A percentile compares a stretch with the other conserved stretches of the same genome.
phyloP scores from a whole-genome alignment of 64 coral and sea anemone species.

The Stichodactyla mertensii region DNA sequence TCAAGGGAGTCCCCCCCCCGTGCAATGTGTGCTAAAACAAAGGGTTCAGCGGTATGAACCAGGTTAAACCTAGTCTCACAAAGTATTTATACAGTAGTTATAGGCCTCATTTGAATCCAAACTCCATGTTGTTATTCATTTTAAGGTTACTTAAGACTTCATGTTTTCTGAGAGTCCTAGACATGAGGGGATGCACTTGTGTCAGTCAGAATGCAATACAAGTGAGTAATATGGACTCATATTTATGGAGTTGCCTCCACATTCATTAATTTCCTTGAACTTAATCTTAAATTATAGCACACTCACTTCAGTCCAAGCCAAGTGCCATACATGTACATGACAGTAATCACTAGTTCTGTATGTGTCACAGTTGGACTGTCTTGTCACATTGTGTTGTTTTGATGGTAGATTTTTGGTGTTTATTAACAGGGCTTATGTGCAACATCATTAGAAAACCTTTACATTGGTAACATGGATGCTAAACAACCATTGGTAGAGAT shows the following conservation, averaged over 20 bases:
- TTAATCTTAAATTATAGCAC: too few relatives aligned
- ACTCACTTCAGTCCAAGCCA: too few relatives aligned
- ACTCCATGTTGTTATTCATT: not conserved
- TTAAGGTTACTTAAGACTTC: conserved; percentile 13
- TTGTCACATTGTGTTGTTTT: not conserved
- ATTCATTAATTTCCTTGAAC: too few relatives aligned
- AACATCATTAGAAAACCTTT: conserved; percentile 17
- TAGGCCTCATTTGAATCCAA: too few relatives aligned
- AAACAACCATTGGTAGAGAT: not conserved
- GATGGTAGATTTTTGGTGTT: not conserved
- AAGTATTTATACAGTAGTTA: too few relatives aligned
- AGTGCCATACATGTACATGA: too few relatives aligned
- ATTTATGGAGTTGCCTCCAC: too few relatives aligned
- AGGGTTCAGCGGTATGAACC: too few relatives aligned
- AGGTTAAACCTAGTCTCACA: too few relatives aligned
- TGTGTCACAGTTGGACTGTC: not conserved
- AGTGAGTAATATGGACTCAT: not conserved
- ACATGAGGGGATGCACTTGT: conserved; percentile 1
- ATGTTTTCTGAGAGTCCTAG: not conserved
- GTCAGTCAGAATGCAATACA: not conserved
- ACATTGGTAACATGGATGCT: conserved; percentile 8
- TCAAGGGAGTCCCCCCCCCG: too few relatives aligned
- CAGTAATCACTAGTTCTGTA: too few relatives aligned
- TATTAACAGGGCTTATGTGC: conserved; percentile 5
- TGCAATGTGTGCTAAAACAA: too few relatives aligned